Evolutionary conservation across 1,140 invertebrate species (phyloP).

Genomic region (Bicyclus anynana): DNA sequence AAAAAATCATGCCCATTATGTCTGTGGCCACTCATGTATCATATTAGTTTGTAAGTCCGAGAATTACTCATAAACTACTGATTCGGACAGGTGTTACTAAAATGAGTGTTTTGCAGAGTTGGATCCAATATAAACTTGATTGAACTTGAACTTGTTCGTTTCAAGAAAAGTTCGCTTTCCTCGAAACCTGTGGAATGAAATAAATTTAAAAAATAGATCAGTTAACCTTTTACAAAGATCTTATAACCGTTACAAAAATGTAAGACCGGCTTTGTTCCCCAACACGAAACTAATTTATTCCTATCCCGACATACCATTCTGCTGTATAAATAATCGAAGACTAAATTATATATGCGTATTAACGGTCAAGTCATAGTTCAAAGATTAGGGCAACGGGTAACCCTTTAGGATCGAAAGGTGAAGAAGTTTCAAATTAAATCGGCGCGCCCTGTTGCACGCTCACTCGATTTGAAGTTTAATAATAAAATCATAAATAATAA

Average conservation of each 20-base stretch:
- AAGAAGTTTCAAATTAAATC: conserved; percentile 71
- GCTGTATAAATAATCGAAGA: conserved; percentile 71
- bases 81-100: no score
- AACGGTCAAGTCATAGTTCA: conserved; percentile 77
- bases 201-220: background rate
- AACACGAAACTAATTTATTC: conserved; percentile 76
- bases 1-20: no score
- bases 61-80: no score
- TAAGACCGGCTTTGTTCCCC: conserved; percentile 66
- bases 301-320: conserved; percentile 58
- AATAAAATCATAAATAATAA: conserved; percentile 50
- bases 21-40: no score
- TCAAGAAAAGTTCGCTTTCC: background rate
- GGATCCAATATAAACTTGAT: no score
- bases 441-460: conserved; percentile 55
- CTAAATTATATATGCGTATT: conserved; percentile 76
- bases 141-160: no score
- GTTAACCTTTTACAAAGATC: conserved; percentile 1
- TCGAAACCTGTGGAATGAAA: background rate
- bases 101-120: no score
- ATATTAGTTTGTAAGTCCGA: no score
- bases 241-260: conserved; percentile 67
- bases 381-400: conserved; percentile 75
- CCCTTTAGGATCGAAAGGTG: conserved; percentile 65
- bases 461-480: conserved; percentile 61